phyloP scores from a whole-genome alignment of 2,888 invertebrate genomes.

The Drosophila atripex region DNA sequence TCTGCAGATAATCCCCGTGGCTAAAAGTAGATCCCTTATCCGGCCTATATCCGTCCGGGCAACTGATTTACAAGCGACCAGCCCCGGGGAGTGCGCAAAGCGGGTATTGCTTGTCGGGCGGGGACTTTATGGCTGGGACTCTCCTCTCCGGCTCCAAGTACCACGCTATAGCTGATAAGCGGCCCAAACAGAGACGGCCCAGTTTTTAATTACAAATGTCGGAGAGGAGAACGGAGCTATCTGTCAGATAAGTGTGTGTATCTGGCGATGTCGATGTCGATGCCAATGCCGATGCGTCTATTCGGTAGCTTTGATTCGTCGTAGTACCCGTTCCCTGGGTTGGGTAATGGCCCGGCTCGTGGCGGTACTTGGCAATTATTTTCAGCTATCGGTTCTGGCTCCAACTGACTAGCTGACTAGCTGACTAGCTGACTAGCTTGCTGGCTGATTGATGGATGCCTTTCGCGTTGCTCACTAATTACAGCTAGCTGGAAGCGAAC shows the following conservation, averaged over 20 bases:
- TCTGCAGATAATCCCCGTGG: conserved; percentile 9
- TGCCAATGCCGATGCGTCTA: not conserved
- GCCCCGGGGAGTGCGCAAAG: not conserved
- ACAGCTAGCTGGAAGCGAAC: not conserved
- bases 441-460: not conserved
- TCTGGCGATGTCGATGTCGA: not conserved
- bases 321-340: not conserved
- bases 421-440: not conserved
- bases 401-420: not conserved
- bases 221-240: conserved; percentile 1
- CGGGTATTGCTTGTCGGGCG: too few species aligned
- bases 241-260: conserved; percentile 1
- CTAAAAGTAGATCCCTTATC: conserved; percentile 7
- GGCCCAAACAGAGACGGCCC: not conserved
- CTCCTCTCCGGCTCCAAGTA: too few species aligned
- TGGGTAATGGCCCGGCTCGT: not conserved
- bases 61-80: conserved; percentile 74
- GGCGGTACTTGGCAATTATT: conserved; percentile 1
- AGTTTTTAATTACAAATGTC: conserved; percentile 33
- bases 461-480: not conserved
- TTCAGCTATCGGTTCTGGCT: not conserved
- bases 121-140: not conserved
- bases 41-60: conserved; percentile 20
- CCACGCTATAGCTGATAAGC: not conserved
- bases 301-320: conserved; percentile 34